Evolutionary conservation across 2,888 invertebrate species (phyloP).

Genomic region (Gastracanthus pulcherrimus): DNA sequence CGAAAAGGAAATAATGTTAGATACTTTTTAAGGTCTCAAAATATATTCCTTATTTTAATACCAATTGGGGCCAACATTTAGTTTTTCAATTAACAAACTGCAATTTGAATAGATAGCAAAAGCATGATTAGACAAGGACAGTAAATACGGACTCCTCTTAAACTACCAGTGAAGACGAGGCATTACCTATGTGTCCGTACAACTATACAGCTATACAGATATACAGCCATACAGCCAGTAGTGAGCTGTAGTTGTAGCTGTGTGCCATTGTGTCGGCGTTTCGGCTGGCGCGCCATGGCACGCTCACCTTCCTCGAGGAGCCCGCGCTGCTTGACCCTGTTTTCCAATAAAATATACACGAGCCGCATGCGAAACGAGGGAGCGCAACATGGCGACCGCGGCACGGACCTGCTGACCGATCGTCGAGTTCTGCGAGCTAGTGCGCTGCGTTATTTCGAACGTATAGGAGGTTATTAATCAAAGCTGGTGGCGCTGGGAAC

Average conservation of each 20-base stretch:
- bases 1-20: no score
- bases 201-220: neutral
- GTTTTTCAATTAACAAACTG: no score
- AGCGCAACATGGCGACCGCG: constrained; percentile 61
- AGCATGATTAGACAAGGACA: no score
- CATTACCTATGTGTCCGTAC: neutral
- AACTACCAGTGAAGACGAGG: no score
- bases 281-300: constrained; percentile 63
- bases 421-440: constrained; percentile 19
- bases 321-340: constrained; percentile 72
- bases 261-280: constrained; percentile 70
- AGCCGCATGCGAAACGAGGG: constrained; percentile 67
- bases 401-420: constrained; percentile 57
- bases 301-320: constrained; percentile 63
- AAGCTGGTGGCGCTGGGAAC: neutral
- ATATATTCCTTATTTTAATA: no score
- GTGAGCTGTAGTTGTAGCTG: no score
- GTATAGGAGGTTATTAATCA: neutral
- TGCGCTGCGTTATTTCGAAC: neutral
- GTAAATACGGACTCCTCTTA: no score
- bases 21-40: no score
- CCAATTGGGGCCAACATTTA: no score
- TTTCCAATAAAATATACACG: constrained; percentile 71
- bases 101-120: no score
- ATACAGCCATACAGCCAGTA: neutral